phyloP scores from a whole-genome alignment of 2,797 vertebrate genomes.

The Falco naumanni region DNA sequence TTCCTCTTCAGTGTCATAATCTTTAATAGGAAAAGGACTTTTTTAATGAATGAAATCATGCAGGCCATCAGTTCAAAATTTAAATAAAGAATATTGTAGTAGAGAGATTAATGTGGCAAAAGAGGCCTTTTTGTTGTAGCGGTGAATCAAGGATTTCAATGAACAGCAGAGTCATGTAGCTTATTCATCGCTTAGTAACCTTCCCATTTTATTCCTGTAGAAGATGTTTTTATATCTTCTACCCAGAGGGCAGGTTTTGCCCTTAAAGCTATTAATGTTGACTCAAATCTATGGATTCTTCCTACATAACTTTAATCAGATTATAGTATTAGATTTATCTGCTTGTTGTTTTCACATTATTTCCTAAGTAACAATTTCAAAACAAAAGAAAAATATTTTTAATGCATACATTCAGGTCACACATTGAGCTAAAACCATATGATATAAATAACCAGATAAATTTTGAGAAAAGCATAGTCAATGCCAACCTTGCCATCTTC shows the following conservation, averaged over 20 bases:
- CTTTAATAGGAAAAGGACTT: background rate
- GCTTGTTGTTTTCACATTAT: background rate
- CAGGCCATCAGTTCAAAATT: conserved; percentile 1
- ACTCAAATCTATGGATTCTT: background rate
- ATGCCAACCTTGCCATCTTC: background rate
- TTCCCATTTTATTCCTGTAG: background rate
- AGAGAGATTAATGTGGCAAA: background rate
- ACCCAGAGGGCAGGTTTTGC: background rate
- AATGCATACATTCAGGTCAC: background rate
- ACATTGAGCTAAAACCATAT: background rate
- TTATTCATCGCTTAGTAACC: background rate
- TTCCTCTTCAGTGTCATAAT: background rate
- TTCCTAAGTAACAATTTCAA: background rate
- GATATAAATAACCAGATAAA: background rate
- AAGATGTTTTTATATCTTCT: background rate
- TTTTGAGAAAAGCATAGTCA: background rate
- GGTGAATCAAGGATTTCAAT: background rate
- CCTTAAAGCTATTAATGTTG: background rate
- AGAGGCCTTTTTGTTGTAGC: background rate
- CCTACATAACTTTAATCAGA: background rate
- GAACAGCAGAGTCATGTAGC: background rate
- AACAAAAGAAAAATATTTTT: background rate
- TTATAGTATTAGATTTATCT: background rate
- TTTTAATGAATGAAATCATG: background rate
- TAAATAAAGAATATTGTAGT: background rate